These are phyloP conservation scores for Procavia capensis DNA, from an alignment of 2,113 vertebrate genomes.

Conservation along the genomic window DNA sequence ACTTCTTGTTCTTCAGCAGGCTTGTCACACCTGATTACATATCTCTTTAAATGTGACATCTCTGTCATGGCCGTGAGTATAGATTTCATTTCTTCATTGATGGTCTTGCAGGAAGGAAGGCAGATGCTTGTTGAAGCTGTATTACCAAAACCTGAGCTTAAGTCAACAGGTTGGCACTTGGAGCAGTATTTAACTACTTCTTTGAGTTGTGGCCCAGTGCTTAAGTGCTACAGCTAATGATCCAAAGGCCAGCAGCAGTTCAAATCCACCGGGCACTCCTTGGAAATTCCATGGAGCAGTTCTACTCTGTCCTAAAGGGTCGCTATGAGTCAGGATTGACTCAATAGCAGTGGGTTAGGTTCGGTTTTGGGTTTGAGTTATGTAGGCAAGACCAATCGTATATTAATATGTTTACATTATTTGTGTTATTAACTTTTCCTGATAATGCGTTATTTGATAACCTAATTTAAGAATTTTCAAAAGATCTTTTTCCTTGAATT, in stretches of 20 bases:
- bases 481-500: background rate
- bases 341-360: too few relatives aligned
- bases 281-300: too few relatives aligned
- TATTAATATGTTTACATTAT: background rate
- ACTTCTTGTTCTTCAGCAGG: background rate
- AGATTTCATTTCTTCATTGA: background rate
- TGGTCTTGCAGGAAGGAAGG: background rate
- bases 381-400: background rate
- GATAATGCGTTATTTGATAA: background rate
- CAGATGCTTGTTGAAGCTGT: background rate
- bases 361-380: too few relatives aligned
- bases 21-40: slow-evolving; percentile 8
- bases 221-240: too few relatives aligned
- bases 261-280: too few relatives aligned
- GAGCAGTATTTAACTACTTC: background rate
- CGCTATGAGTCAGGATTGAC: too few relatives aligned
- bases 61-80: background rate
- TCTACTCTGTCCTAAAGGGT: too few relatives aligned
- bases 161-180: background rate
- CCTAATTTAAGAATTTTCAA: background rate
- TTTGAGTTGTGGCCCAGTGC: background rate
- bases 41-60: slow-evolving; percentile 12
- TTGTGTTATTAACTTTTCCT: background rate
- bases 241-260: too few relatives aligned
- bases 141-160: background rate